Conservation (phyloP, 2,888 invertebrate genomes). For the Teleiodes luculella region DNA sequence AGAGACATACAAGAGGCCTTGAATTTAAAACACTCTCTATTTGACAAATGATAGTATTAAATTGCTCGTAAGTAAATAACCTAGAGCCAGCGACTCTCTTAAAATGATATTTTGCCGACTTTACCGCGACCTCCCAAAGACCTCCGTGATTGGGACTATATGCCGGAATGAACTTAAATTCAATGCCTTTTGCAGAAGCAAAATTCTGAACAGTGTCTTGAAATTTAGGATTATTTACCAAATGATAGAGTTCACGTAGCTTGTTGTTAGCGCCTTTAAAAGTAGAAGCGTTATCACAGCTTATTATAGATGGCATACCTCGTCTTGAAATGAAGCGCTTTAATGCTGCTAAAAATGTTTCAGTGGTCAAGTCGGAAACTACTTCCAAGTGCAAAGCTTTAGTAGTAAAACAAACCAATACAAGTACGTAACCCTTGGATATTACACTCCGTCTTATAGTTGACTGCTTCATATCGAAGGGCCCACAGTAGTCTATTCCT, state of each 20-base stretch:
- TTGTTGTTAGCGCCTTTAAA: conserved; percentile 22
- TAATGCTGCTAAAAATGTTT: conserved; percentile 22
- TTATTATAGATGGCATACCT: conserved; percentile 20
- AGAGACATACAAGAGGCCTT: no score
- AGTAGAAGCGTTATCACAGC: conserved; percentile 25
- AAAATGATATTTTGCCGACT: conserved; percentile 8
- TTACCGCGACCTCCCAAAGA: conserved; percentile 2
- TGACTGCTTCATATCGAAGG: conserved; percentile 1
- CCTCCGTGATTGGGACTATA: conserved; percentile 18
- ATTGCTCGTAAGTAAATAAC: no score
- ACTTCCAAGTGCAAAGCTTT: conserved; percentile 23
- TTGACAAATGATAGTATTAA: no score
- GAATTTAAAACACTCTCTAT: no score
- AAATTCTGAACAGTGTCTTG: neutral
- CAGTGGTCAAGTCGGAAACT: conserved; percentile 20
- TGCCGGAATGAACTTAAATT: conserved; percentile 17
- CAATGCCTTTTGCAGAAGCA: neutral
- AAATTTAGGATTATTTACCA: neutral
- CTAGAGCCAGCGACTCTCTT: no score
- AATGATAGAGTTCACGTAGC: conserved; percentile 10
- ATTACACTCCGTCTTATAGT: neutral
- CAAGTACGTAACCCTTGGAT: conserved; percentile 19
- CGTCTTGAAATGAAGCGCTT: conserved; percentile 20
- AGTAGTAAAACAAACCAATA: conserved; percentile 24
- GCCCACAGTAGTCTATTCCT: conserved; percentile 11